Evolutionary conservation across 2,888 invertebrate species (phyloP).

Genomic region (Limnephilus marmoratus): DNA sequence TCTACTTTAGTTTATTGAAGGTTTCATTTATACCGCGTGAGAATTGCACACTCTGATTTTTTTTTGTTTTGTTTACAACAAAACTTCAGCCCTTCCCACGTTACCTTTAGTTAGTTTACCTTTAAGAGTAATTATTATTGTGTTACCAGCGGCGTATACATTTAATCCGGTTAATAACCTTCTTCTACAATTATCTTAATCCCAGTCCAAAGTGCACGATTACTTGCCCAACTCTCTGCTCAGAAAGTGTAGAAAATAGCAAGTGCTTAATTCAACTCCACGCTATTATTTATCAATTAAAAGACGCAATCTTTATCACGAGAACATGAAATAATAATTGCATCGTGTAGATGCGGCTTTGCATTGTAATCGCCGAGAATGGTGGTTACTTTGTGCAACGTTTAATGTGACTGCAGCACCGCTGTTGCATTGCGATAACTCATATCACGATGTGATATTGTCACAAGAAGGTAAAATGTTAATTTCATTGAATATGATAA

Average conservation of each 20-base stretch:
- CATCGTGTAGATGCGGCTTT: constrained; percentile 13
- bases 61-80: neutral
- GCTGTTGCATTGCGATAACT: neutral
- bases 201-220: neutral
- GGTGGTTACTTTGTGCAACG: neutral
- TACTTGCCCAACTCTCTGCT: neutral
- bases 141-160: neutral
- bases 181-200: neutral
- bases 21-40: too few relatives aligned
- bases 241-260: constrained; percentile 24
- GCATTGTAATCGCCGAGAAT: neutral
- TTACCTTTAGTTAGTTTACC: neutral
- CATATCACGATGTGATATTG: neutral
- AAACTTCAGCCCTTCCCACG: neutral
- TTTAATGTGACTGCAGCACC: neutral
- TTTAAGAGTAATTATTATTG: neutral
- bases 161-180: constrained; percentile 7
- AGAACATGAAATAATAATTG: constrained; percentile 5
- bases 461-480: neutral
- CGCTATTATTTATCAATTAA: constrained; percentile 32
- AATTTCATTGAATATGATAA: neutral
- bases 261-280: neutral
- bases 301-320: constrained; percentile 20
- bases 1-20: too few relatives aligned
- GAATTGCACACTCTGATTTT: too few relatives aligned